Base-by-base conservation (phyloP, 35 echinoderm and acorn worm genomes). In the Amphiura filiformis region DNA sequence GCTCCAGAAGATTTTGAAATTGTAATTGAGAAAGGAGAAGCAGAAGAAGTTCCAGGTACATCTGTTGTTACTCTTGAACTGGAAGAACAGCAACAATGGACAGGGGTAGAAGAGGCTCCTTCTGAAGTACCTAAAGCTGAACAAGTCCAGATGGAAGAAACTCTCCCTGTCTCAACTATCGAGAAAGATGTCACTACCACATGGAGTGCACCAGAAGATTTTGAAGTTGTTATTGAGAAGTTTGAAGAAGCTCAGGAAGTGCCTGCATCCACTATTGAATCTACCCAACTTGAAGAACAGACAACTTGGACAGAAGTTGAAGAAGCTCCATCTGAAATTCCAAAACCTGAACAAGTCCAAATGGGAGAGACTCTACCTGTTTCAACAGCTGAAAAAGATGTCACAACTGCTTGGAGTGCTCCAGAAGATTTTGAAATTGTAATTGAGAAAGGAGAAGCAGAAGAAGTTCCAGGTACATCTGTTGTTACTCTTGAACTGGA, bases 51-150 rank as follows among this genome's bases (percentile, higher is more conserved):
- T 4, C 41, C 41, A 9, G 41, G n/a, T n/a, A n/a, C n/a, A n/a
- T n/a, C 39, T 0, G 37, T 39, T 64, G 77, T 34, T 57, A 23
- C 37, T 38, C 28, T 70, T 37, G 32, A 85, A 36, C 85, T 32
- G 14, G 82, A 83, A 37, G 89, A 85, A 31, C 39, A 78, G 35
- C 5, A 76, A 41, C 38, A 82, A 33, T 41, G 41, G 76, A 77
- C 76, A 32, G 42, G 35, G 31, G 34, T 61, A 38, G 76, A 80
- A 37, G 38, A 39, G 30, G 77, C 32, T 17, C 56, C 70, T 31
- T 17, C 37, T 41, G 7, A 86, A 86, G 41, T 80, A 11, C 80
- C 80, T 18, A 18, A 70, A 76, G 78, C 75, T 36, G 82, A 84
- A 34, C 44, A 84, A 37, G 56, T 70, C 64, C 23, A 31, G 20